Percentiles rank a stretch among this genome's conserved stretches.
phyloP scores from a whole-genome alignment of 2,888 invertebrate species.

The Idaea biselata region DNA sequence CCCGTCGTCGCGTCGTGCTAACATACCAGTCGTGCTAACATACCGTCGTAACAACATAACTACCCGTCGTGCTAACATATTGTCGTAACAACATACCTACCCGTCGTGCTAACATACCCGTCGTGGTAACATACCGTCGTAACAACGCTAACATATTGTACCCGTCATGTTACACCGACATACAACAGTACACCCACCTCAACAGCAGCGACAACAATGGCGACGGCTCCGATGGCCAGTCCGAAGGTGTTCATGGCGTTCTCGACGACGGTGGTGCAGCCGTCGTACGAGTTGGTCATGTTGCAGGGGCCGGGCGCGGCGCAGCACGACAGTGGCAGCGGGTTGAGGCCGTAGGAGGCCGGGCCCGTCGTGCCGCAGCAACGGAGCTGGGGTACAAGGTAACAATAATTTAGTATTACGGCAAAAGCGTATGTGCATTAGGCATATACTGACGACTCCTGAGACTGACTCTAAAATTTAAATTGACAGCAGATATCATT shows the following conservation, averaged over 20 bases:
- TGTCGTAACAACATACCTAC: too few relatives aligned
- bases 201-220: constrained; percentile 82
- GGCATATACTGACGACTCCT: too few relatives aligned
- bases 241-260: constrained; percentile 68
- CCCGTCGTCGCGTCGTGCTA: too few relatives aligned
- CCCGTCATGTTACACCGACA: background rate
- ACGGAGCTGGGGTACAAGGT: constrained; percentile 60
- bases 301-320: constrained; percentile 58
- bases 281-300: constrained; percentile 50
- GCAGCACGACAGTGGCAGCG: constrained; percentile 60
- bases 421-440: too few relatives aligned
- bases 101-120: too few relatives aligned
- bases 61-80: too few relatives aligned
- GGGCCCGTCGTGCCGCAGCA: constrained; percentile 78
- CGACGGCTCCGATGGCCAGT: constrained; percentile 80
- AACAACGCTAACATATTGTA: too few relatives aligned
- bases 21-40: too few relatives aligned
- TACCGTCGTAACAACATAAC: too few relatives aligned
- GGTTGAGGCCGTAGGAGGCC: constrained; percentile 48
- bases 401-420: background rate
- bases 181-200: constrained; percentile 74
- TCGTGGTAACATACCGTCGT: too few relatives aligned
- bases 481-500: too few relatives aligned
- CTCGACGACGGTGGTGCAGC: constrained; percentile 70
- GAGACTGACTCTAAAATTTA: too few relatives aligned